Evolutionary conservation across 2,797 vertebrate species (phyloP).

Genomic region (Chelidonichthys spinosus): DNA sequence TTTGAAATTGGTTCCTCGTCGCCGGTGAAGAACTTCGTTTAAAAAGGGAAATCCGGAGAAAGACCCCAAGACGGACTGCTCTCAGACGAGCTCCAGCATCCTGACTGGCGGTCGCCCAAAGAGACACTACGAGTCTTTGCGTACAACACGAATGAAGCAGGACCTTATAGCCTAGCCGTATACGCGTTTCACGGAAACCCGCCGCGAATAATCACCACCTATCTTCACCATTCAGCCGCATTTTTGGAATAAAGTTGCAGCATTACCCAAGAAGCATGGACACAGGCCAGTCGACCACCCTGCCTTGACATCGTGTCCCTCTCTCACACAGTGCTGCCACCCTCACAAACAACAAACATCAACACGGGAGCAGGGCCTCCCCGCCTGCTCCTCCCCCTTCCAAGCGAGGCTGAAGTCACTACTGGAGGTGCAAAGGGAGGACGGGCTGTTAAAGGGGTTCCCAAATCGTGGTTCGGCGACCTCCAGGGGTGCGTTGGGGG

Average conservation of each 20-base stretch:
- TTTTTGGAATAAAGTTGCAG: conserved; percentile 59
- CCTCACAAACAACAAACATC: conserved; percentile 74
- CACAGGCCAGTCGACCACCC: conserved; percentile 50
- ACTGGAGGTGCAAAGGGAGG: conserved; percentile 33
- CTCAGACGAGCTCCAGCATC: conserved; percentile 74
- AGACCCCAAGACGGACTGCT: conserved; percentile 39
- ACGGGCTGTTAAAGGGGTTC: conserved; percentile 39
- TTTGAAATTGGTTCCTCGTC: conserved; percentile 15
- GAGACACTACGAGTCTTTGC: conserved; percentile 31
- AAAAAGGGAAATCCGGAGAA: conserved; percentile 40
- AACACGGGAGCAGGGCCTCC: conserved; percentile 66
- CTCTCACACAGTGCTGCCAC: conserved; percentile 55
- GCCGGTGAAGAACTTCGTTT: conserved; percentile 28
- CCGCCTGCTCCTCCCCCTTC: conserved; percentile 73
- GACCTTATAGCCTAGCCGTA: conserved; percentile 31
- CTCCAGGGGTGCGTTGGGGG: conserved; percentile 3
- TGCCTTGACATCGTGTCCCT: conserved; percentile 45
- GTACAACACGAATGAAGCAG: conserved; percentile 30
- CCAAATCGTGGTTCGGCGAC: conserved; percentile 51
- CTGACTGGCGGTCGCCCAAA: conserved; percentile 39
- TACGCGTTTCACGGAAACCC: conserved; percentile 28
- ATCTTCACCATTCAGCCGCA: conserved; percentile 31
- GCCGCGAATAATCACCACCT: background rate
- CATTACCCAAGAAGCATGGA: conserved; percentile 40
- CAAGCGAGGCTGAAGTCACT: conserved; percentile 46